phyloP scores from a whole-genome alignment of 2,797 vertebrate species.

The Mus minutoides region DNA sequence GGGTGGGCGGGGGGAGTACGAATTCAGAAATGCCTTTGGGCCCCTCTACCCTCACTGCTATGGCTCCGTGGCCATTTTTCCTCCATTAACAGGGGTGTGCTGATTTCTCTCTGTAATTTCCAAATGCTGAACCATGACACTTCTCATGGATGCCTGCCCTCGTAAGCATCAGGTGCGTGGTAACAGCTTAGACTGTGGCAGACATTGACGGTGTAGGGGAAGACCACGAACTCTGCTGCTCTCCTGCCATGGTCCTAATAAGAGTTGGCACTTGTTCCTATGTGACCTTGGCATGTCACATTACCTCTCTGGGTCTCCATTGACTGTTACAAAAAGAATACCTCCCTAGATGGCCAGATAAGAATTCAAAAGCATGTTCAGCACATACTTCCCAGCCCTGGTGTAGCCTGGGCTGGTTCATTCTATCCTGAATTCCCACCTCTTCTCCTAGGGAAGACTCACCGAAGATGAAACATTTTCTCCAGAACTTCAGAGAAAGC shows the following conservation, averaged over 20 bases:
- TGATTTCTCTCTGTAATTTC: slow-evolving; percentile 16
- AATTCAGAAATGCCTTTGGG: neutral
- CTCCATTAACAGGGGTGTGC: neutral
- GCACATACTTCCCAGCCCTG: accelerated
- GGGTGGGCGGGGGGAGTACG: neutral
- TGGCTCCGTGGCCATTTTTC: neutral
- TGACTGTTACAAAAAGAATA: no score
- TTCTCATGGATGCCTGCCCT: neutral
- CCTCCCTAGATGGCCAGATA: neutral
- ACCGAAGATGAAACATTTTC: slow-evolving; percentile 60
- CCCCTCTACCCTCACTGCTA: neutral
- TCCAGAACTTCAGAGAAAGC: slow-evolving; percentile 58
- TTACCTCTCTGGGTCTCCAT: neutral
- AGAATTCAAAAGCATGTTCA: neutral
- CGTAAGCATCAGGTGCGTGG: neutral
- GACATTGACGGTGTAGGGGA: neutral
- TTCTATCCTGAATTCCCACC: neutral
- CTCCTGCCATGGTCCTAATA: neutral
- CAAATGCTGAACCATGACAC: neutral
- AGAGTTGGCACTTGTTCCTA: neutral
- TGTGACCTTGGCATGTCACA: neutral
- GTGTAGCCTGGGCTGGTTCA: neutral
- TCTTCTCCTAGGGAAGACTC: slow-evolving; percentile 56
- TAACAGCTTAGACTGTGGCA: neutral
- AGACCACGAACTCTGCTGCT: neutral